These are phyloP conservation scores for Scaptomyza cyrtandrae DNA, from an alignment of 2,888 invertebrate species.

Conservation along the genomic window DNA sequence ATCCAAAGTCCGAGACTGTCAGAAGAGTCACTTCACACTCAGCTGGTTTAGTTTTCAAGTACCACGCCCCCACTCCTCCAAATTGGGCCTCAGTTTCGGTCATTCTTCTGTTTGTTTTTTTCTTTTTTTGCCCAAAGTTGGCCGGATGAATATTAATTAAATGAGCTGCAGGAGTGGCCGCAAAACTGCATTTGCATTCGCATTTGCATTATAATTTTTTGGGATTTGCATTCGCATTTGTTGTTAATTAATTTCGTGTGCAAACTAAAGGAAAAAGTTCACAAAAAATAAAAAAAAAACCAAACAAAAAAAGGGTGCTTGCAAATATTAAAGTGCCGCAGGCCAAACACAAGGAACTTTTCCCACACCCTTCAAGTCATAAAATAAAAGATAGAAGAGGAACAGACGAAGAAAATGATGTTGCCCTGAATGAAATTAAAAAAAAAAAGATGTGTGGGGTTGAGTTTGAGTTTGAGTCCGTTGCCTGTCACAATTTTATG, in stretches of 20 bases:
- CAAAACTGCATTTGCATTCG: conserved; percentile 66
- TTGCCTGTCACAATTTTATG: conserved; percentile 47
- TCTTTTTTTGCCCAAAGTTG: conserved; percentile 42
- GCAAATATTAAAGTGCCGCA: conserved; percentile 51
- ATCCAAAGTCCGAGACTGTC: conserved; percentile 66
- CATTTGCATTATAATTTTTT: conserved; percentile 39
- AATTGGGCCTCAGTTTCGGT: conserved; percentile 5
- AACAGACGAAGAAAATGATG: conserved; percentile 16
- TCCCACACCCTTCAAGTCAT: conserved; percentile 19
- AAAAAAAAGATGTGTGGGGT: conserved; percentile 27
- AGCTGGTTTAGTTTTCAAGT: conserved; percentile 61
- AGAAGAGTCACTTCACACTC: conserved; percentile 60
- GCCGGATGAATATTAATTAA: conserved; percentile 75
- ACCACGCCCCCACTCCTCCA: conserved; percentile 32
- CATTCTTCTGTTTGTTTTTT: conserved; percentile 10
- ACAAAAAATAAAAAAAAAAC: not conserved
- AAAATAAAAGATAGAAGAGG: conserved; percentile 29
- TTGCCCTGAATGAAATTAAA: conserved; percentile 67
- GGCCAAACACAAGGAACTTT: conserved; percentile 28
- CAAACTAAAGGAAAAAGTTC: conserved; percentile 18
- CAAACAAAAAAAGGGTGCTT: not conserved
- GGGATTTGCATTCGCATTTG: conserved; percentile 51
- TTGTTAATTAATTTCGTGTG: conserved; percentile 74
- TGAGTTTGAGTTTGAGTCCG: not conserved
- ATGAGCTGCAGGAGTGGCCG: conserved; percentile 67